Conservation (phyloP, 2,888 invertebrate species). For the Cheilosia variabilis region DNA sequence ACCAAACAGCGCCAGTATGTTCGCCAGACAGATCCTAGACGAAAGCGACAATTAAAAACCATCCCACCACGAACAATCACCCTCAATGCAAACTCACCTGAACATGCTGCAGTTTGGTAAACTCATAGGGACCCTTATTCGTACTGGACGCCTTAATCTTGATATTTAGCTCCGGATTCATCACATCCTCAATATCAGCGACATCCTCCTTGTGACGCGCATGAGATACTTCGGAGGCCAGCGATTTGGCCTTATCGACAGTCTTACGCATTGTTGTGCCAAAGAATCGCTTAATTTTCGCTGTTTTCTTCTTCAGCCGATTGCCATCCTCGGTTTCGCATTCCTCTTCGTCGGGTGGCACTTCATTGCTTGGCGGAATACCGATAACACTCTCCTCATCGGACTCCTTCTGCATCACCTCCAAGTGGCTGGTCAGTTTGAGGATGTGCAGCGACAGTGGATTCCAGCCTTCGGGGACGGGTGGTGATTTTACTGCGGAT, state of each 20-base stretch:
- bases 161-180: slow-evolving; percentile 90
- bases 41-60: slow-evolving; percentile 14
- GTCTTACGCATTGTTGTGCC: slow-evolving; percentile 96
- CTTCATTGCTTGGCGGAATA: slow-evolving; percentile 83
- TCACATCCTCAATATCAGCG: slow-evolving; percentile 92
- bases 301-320: slow-evolving; percentile 84
- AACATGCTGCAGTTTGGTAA: slow-evolving; percentile 94
- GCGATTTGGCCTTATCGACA: slow-evolving; percentile 94
- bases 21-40: slow-evolving; percentile 90
- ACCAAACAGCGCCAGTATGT: slow-evolving; percentile 98
- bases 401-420: slow-evolving; percentile 92
- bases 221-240: slow-evolving; percentile 94
- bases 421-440: slow-evolving; percentile 91
- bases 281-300: slow-evolving; percentile 90
- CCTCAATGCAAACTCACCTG: slow-evolving; percentile 85
- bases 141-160: slow-evolving; percentile 97
- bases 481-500: slow-evolving; percentile 89
- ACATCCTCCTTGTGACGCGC: slow-evolving; percentile 94
- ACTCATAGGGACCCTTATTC: slow-evolving; percentile 98
- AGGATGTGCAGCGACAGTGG: slow-evolving; percentile 97
- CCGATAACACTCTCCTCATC: slow-evolving; percentile 90
- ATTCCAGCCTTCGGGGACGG: slow-evolving; percentile 93
- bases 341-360: slow-evolving; percentile 83
- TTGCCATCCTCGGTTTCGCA: slow-evolving; percentile 83
- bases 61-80: neutral